phyloP scores from a whole-genome alignment of 2,888 invertebrate genomes.

The Podotricha telesiphe region DNA sequence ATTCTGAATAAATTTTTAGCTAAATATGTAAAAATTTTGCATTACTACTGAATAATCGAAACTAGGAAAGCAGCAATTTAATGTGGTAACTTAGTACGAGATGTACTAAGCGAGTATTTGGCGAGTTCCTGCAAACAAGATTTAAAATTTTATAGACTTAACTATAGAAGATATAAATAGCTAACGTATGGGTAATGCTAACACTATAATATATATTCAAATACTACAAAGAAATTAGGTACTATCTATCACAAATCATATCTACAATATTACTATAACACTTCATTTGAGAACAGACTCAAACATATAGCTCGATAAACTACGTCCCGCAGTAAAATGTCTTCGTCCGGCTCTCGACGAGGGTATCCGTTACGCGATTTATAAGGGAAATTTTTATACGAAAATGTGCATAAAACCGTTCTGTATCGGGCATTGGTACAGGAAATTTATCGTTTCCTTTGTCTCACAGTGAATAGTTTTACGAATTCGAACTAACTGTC shows the following conservation, averaged over 20 bases:
- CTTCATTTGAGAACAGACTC: constrained; percentile 33
- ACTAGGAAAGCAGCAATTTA: too few relatives aligned
- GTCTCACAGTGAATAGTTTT: constrained; percentile 43
- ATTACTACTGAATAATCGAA: too few relatives aligned
- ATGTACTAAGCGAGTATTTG: too few relatives aligned
- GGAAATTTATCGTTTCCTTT: constrained; percentile 45
- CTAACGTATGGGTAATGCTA: too few relatives aligned
- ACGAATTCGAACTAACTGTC: constrained; percentile 23
- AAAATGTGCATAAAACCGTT: constrained; percentile 50
- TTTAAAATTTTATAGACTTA: too few relatives aligned
- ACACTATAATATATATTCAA: neutral
- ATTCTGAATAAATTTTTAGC: too few relatives aligned
- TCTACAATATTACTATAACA: constrained; percentile 13
- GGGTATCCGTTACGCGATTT: constrained; percentile 40
- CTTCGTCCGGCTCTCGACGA: constrained; percentile 37
- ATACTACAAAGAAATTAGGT: neutral
- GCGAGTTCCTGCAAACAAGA: too few relatives aligned
- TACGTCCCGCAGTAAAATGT: constrained; percentile 35
- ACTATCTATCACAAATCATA: neutral
- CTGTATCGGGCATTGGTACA: constrained; percentile 41
- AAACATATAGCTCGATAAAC: constrained; percentile 41
- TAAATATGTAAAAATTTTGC: too few relatives aligned
- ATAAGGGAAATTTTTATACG: constrained; percentile 46
- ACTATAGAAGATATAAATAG: too few relatives aligned
- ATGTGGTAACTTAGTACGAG: too few relatives aligned